Percentiles rank a stretch among this genome's conserved stretches.
These are phyloP conservation scores for Eumaeus atala DNA, from an alignment of 1,140 invertebrate species.

Conservation along the genomic window DNA sequence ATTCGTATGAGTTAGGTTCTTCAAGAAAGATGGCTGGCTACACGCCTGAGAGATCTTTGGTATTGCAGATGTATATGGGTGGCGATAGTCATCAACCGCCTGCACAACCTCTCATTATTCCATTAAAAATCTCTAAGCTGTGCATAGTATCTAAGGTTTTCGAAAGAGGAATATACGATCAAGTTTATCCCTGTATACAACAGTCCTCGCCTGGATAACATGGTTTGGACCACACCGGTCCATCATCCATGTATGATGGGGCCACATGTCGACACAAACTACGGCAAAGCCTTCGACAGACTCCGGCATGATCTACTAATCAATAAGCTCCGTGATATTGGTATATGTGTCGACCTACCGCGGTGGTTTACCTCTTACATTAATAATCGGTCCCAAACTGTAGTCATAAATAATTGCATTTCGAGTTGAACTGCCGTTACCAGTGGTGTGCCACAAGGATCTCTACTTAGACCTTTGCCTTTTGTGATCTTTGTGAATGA, in stretches of 20 bases:
- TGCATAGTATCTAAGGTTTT: too few species aligned
- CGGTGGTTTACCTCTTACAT: slow-evolving; percentile 31
- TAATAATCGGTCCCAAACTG: slow-evolving; percentile 16
- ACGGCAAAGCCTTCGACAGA: slow-evolving; percentile 23
- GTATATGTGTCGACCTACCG: slow-evolving; percentile 20
- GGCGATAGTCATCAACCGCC: too few species aligned
- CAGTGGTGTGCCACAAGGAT: slow-evolving; percentile 14
- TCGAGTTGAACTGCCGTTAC: not conserved
- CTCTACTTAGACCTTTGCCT: slow-evolving; percentile 5
- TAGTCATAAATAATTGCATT: slow-evolving; percentile 9
- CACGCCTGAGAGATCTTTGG: too few species aligned
- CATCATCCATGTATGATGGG: slow-evolving; percentile 18
- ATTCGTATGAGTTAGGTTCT: too few species aligned
- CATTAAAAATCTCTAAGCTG: too few species aligned
- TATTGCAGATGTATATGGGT: too few species aligned
- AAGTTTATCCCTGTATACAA: too few species aligned
- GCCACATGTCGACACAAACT: slow-evolving; percentile 23
- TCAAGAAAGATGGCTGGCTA: too few species aligned
- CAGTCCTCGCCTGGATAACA: too few species aligned
- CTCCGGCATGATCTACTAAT: slow-evolving; percentile 14
- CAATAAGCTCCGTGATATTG: slow-evolving; percentile 1
- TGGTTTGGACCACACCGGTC: too few species aligned
- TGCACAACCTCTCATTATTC: too few species aligned
- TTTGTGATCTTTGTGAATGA: slow-evolving; percentile 19
- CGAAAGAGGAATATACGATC: too few species aligned